Evolutionary conservation across 1,140 invertebrate genomes (phyloP).

Genomic region (Schmidtea mediterranea): DNA sequence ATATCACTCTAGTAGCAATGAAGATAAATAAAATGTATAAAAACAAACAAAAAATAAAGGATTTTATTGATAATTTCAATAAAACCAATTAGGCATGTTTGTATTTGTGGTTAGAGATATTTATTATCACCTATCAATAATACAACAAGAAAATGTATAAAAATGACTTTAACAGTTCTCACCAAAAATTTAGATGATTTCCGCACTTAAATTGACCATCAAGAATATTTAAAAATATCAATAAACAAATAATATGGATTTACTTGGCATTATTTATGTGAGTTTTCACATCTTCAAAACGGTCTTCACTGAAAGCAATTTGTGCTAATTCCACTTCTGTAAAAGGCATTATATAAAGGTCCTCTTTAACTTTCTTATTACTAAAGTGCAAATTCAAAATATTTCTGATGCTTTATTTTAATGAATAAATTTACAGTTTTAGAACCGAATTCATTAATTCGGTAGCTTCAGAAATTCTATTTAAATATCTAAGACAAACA

Average conservation of each 20-base stretch:
- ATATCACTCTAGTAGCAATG: too few relatives aligned
- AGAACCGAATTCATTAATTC: neutral
- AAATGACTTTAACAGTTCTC: too few relatives aligned
- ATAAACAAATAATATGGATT: conserved; percentile 13
- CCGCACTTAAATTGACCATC: too few relatives aligned
- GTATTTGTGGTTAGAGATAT: too few relatives aligned
- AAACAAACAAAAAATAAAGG: too few relatives aligned
- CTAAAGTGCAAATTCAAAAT: conserved; percentile 25
- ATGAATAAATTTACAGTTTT: conserved; percentile 2
- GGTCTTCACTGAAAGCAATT: conserved; percentile 39
- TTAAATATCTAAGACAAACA: conserved; percentile 46
- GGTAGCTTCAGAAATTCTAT: conserved; percentile 38
- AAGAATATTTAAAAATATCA: too few relatives aligned
- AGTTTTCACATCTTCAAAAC: conserved; percentile 37
- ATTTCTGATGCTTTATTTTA: neutral
- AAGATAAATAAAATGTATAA: too few relatives aligned
- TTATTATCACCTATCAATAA: too few relatives aligned
- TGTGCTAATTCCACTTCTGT: conserved; percentile 55
- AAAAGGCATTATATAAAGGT: conserved; percentile 57
- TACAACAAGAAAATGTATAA: too few relatives aligned
- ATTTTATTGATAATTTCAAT: too few relatives aligned
- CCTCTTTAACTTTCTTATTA: conserved; percentile 50
- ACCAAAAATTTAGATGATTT: too few relatives aligned
- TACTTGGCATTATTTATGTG: conserved; percentile 57
- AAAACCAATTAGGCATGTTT: too few relatives aligned